Base-by-base conservation (phyloP, 2,888 invertebrate genomes). In the Callyntrura sp. region DNA sequence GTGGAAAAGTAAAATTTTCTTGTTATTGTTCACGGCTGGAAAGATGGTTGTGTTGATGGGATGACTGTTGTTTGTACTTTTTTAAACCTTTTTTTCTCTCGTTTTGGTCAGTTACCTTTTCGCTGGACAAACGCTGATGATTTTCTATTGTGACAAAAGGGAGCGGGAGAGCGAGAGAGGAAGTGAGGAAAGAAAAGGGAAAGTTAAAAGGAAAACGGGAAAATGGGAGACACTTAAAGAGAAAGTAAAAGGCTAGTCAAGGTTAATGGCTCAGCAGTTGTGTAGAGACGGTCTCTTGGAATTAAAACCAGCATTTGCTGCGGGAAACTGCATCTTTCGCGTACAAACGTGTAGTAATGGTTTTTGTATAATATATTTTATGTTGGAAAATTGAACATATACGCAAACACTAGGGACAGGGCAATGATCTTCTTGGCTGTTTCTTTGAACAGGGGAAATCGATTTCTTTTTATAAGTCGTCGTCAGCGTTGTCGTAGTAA, bases 351-450 rank as follows among this genome's bases (percentile, higher is more conserved):
- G 12, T 28, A 8, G 28, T 25, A 2, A 35, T 11, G 1, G 8
- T 17, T 28, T n/a, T 6, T 60, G 60, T 60, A 43, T 60, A 3
- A 2, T 6, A 12, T 48, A 60, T 8, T 60, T 8, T 76, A 43
- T 43, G 35, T 60, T 60, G 43, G 35, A 35, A 43, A 79, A 20
- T 43, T 12, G 5, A 6, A 60, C 11, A 35, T 73, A 73, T 60
- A 14, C 57, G 79, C 48, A 5, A 48, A 23, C 1, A 68, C 45
- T n/a, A 48, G 78, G 78, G n/a, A 55, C 83, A 83, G 88, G 85
- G 85, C 89, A 89, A 89, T 85, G 89, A 89, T 85, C 89, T 89
- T 89, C 55, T 60, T 35, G 79, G 79, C 85, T 68, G 79, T 89
- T 89, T 85, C 48, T 14, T 82, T 62, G 62, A 85, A 85, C 73